Evolutionary conservation across 2,113 vertebrate species (phyloP).

Genomic region (Takifugu flavidus): DNA sequence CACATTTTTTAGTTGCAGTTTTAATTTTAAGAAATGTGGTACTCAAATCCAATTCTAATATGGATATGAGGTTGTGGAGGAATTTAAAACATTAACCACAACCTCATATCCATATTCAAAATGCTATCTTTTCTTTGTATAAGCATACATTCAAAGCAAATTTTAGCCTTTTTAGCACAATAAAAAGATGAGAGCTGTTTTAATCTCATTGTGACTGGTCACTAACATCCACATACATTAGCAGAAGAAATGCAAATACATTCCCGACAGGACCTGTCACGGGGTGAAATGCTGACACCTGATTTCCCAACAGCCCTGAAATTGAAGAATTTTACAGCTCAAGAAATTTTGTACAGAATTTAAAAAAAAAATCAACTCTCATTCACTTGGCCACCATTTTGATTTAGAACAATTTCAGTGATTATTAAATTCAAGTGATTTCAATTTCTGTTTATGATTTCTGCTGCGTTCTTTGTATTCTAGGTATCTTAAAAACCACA

Average conservation of each 20-base stretch:
- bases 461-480: slow-evolving; percentile 78
- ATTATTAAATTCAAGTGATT: background rate
- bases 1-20: too few relatives aligned
- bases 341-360: slow-evolving; percentile 17
- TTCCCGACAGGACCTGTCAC: slow-evolving; percentile 18
- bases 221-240: slow-evolving; percentile 3
- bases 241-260: background rate
- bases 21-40: too few relatives aligned
- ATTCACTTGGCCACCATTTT: slow-evolving; percentile 14
- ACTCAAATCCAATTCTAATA: too few relatives aligned
- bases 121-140: background rate
- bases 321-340: slow-evolving; percentile 18
- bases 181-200: too few relatives aligned
- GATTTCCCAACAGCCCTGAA: slow-evolving; percentile 12
- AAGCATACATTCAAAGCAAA: slow-evolving; percentile 1
- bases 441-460: slow-evolving; percentile 18
- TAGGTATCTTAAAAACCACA: slow-evolving; percentile 91
- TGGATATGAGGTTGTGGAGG: too few relatives aligned
- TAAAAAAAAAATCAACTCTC: background rate
- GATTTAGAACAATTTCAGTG: background rate
- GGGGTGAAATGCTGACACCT: slow-evolving; percentile 21
- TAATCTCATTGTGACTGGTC: background rate
- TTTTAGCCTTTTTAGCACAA: slow-evolving; percentile 1
- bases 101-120: background rate
- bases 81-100: too few relatives aligned